Percentiles rank a stretch among this genome's conserved stretches.
These are phyloP conservation scores for Suricata suricatta DNA, from an alignment of 2,113 vertebrate species.

Conservation along the genomic window DNA sequence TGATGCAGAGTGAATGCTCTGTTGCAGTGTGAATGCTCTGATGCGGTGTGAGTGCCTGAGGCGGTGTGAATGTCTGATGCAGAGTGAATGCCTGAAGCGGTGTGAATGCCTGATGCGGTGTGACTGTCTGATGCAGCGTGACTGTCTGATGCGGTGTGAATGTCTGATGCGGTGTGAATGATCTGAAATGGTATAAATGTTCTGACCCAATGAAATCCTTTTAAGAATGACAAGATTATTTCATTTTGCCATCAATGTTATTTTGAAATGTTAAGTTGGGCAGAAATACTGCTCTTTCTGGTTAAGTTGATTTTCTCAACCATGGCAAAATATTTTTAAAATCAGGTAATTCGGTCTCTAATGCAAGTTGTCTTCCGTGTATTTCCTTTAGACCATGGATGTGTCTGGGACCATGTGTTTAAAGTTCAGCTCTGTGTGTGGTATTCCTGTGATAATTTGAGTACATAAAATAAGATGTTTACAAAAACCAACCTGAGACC, in stretches of 20 bases:
- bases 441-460: slow-evolving; percentile 70
- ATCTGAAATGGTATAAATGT: background rate
- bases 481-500: slow-evolving; percentile 70
- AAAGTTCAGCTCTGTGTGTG: slow-evolving; percentile 69
- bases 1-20: too few species aligned
- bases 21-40: too few species aligned
- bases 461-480: slow-evolving; percentile 73
- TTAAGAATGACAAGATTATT: slow-evolving; percentile 48
- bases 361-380: background rate
- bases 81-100: too few species aligned
- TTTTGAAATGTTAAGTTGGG: slow-evolving; percentile 50
- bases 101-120: too few species aligned
- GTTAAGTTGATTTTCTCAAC: background rate
- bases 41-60: too few species aligned
- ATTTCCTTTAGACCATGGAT: slow-evolving; percentile 51
- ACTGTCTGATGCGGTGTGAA: slow-evolving; percentile 17
- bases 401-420: slow-evolving; percentile 55
- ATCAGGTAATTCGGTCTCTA: slow-evolving; percentile 41
- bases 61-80: too few species aligned
- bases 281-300: slow-evolving; percentile 14
- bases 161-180: slow-evolving; percentile 17
- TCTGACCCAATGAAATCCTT: slow-evolving; percentile 48
- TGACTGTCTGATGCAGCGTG: too few species aligned
- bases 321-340: slow-evolving; percentile 13
- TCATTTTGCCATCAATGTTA: slow-evolving; percentile 19